These are phyloP conservation scores for Alauda arvensis DNA, from an alignment of 2,797 vertebrate genomes.

Conservation along the genomic window DNA sequence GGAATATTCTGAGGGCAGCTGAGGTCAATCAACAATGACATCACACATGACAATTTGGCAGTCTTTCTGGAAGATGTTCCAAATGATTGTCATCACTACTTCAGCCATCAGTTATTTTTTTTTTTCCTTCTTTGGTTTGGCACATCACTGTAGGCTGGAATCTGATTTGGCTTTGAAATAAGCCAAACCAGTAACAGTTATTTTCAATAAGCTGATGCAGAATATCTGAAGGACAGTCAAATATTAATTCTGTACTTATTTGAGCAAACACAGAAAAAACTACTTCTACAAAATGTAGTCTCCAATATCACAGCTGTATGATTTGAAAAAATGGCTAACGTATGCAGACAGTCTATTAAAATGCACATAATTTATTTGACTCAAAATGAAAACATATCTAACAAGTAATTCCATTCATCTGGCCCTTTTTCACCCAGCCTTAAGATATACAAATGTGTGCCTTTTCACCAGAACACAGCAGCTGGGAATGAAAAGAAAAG, in stretches of 20 bases:
- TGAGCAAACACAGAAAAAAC: conserved; percentile 25
- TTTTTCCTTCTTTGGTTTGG: neutral
- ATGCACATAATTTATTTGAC: conserved; percentile 73
- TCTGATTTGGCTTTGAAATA: neutral
- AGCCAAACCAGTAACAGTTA: conserved; percentile 18
- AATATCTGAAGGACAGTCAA: conserved; percentile 19
- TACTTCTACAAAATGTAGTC: neutral
- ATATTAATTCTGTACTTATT: conserved; percentile 37
- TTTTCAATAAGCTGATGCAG: neutral
- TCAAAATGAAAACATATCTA: conserved; percentile 75
- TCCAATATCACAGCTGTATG: conserved; percentile 47
- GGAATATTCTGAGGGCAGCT: conserved; percentile 27
- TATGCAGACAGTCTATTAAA: conserved; percentile 73
- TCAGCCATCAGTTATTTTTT: conserved; percentile 34
- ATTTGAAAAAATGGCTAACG: conserved; percentile 50
- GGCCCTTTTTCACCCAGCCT: conserved; percentile 70
- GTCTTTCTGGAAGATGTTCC: conserved; percentile 12
- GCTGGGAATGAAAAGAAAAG: conserved; percentile 91
- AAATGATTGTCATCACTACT: conserved; percentile 41
- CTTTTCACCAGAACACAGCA: conserved; percentile 87
- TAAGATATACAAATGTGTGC: conserved; percentile 87
- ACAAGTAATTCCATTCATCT: conserved; percentile 78
- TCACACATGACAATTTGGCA: conserved; percentile 25
- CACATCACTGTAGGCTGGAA: neutral
- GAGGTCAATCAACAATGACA: neutral